A percentile compares a stretch with the other conserved stretches of the same genome.
These are phyloP conservation scores for Caradrina clavipalpis DNA, from an alignment of 2,888 invertebrate species.

Conservation along the genomic window DNA sequence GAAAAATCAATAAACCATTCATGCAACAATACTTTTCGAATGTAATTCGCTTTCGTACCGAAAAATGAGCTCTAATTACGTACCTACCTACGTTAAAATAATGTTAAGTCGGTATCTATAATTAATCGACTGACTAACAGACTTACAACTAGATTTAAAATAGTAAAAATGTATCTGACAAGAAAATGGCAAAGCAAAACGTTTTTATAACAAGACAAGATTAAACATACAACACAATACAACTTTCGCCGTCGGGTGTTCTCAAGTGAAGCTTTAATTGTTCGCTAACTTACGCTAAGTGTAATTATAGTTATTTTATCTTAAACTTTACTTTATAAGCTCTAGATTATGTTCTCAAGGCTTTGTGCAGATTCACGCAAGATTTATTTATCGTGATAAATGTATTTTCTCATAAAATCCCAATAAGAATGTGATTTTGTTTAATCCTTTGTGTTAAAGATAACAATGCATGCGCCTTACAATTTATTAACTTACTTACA, in stretches of 20 bases:
- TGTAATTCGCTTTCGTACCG: not conserved
- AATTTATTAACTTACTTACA: too few species aligned
- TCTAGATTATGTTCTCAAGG: not conserved
- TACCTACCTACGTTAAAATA: not conserved
- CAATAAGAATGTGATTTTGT: constrained; percentile 1
- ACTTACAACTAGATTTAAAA: not conserved
- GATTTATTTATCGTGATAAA: not conserved
- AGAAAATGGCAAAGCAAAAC: constrained; percentile 16
- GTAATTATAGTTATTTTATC: constrained; percentile 11
- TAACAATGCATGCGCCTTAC: not conserved
- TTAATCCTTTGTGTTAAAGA: not conserved
- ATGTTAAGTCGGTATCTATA: too few species aligned
- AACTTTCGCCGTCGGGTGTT: constrained; percentile 65
- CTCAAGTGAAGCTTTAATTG: constrained; percentile 42
- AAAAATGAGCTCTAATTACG: not conserved
- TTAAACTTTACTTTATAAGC: constrained; percentile 1
- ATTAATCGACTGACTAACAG: not conserved
- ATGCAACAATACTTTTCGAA: not conserved
- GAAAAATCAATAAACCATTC: not conserved
- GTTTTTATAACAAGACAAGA: constrained; percentile 17
- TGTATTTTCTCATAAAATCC: not conserved
- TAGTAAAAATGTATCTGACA: not conserved
- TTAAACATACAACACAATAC: constrained; percentile 34
- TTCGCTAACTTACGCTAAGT: constrained; percentile 25
- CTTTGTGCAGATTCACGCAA: not conserved